Percentiles rank a stretch among this genome's conserved stretches.
Conservation (phyloP, 2,797 vertebrate genomes). For the Macropus fuliginosus region DNA sequence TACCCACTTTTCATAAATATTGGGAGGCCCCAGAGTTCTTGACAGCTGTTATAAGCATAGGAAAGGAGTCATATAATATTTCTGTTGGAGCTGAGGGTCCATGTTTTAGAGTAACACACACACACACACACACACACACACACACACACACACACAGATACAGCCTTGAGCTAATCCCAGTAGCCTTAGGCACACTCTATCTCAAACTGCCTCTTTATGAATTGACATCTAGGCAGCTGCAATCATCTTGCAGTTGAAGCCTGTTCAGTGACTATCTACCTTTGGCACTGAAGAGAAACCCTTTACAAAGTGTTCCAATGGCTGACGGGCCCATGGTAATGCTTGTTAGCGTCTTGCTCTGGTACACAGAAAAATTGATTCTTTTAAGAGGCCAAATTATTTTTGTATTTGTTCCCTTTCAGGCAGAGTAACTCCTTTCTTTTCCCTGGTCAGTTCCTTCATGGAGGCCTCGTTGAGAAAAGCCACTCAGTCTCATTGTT, state of each 20-base stretch:
- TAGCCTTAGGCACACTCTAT: conserved; percentile 22
- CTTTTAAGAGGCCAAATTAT: conserved; percentile 81
- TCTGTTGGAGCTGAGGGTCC: conserved; percentile 2
- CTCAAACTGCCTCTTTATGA: conserved; percentile 56
- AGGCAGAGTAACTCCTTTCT: conserved; percentile 72
- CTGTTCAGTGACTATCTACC: conserved; percentile 39
- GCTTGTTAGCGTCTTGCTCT: conserved; percentile 78
- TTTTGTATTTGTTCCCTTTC: conserved; percentile 79
- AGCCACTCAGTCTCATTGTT: conserved; percentile 72
- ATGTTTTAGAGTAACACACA: background rate
- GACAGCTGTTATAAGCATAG: conserved; percentile 60
- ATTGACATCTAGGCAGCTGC: conserved; percentile 60
- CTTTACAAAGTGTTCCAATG: conserved; percentile 71
- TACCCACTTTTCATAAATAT: conserved; percentile 75
- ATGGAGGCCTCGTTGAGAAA: conserved; percentile 75
- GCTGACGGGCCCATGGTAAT: conserved; percentile 49
- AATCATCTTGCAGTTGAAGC: conserved; percentile 52
- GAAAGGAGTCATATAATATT: conserved; percentile 38
- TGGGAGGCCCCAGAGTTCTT: conserved; percentile 70
- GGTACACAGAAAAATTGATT: conserved; percentile 83
- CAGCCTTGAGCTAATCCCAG: background rate
- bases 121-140: background rate
- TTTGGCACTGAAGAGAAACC: conserved; percentile 53
- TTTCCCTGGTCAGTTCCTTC: conserved; percentile 81
- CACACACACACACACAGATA: conserved; percentile 1